These are phyloP conservation scores for Macrobrachium rosenbergii DNA, from an alignment of 1,140 invertebrate genomes.

Conservation along the genomic window DNA sequence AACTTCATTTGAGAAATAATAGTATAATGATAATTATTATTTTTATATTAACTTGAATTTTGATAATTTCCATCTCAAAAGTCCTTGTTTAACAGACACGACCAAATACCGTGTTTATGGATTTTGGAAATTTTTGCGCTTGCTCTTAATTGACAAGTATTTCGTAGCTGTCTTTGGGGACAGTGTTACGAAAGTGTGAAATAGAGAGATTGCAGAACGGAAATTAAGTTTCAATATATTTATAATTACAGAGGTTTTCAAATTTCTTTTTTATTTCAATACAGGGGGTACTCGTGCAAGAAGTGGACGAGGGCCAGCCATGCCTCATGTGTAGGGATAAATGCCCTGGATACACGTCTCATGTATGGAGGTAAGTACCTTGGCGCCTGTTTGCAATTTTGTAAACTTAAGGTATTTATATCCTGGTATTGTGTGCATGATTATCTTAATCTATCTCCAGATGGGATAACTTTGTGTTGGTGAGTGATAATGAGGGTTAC, in stretches of 20 bases:
- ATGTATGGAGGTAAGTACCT: slow-evolving; percentile 86
- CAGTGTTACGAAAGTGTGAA: not conserved
- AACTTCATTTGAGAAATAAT: no score
- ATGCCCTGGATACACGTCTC: slow-evolving; percentile 84
- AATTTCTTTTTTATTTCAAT: slow-evolving; percentile 68
- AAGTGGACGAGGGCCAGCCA: slow-evolving; percentile 86
- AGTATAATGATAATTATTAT: no score
- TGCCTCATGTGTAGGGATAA: slow-evolving; percentile 84
- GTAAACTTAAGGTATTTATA: not conserved
- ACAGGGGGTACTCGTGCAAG: slow-evolving; percentile 84
- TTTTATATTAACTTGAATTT: no score
- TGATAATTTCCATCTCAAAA: no score
- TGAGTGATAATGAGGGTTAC: no score
- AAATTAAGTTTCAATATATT: not conserved
- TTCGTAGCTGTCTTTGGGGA: no score
- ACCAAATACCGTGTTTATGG: no score
- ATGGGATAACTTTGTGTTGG: no score
- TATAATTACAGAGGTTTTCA: not conserved
- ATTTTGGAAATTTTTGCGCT: no score
- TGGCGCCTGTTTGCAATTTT: not conserved
- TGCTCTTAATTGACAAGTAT: no score
- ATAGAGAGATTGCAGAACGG: not conserved
- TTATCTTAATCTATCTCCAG: no score
- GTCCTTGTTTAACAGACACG: no score
- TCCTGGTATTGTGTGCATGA: not conserved